Evolutionary conservation across 2,888 invertebrate genomes (phyloP).

Genomic region (Latrodectus elegans): DNA sequence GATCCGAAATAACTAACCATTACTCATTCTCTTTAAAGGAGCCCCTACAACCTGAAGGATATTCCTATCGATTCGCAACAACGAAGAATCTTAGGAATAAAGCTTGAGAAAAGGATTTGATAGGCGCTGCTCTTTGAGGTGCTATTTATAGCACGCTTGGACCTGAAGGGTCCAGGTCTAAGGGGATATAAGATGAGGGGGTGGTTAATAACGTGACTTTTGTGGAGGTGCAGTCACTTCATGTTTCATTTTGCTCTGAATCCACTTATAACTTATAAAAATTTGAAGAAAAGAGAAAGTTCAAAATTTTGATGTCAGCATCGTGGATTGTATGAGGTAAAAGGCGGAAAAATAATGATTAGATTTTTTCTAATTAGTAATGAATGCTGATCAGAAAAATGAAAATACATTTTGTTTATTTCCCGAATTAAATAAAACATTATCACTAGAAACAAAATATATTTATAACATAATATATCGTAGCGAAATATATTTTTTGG

Average conservation of each 20-base stretch:
- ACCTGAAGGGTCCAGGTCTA: constrained; percentile 28
- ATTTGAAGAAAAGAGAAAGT: background rate
- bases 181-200: constrained; percentile 3
- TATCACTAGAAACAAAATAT: too few relatives aligned
- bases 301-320: background rate
- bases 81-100: background rate
- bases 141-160: constrained; percentile 53
- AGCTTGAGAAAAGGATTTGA: constrained; percentile 24
- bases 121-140: constrained; percentile 6
- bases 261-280: constrained; percentile 23
- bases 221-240: constrained; percentile 11
- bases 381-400: constrained; percentile 14
- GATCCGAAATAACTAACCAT: constrained; percentile 17
- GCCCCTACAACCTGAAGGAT: constrained; percentile 31
- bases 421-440: too few relatives aligned
- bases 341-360: background rate
- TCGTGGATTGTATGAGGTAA: constrained; percentile 3
- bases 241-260: constrained; percentile 28
- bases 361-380: constrained; percentile 10
- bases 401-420: background rate
- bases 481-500: too few relatives aligned
- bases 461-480: too few relatives aligned
- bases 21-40: constrained; percentile 26
- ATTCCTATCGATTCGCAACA: constrained; percentile 34
- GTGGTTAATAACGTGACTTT: constrained; percentile 38